Percentiles rank a stretch among this genome's conserved stretches.
These are phyloP conservation scores for Acanthosepion pharaonis DNA, from an alignment of 2,888 invertebrate species.

Conservation along the genomic window DNA sequence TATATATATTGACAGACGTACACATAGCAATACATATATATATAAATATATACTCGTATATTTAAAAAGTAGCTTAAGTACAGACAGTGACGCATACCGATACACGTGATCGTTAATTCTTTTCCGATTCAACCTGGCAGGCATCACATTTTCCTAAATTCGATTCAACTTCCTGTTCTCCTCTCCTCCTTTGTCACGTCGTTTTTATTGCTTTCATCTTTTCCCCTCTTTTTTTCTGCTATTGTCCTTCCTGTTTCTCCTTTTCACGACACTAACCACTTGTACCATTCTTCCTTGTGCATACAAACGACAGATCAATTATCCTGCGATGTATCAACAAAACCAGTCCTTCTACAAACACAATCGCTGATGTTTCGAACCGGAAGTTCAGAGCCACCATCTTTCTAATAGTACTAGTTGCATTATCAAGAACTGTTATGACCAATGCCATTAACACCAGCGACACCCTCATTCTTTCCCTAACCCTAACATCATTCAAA, in stretches of 20 bases:
- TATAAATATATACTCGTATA: not conserved
- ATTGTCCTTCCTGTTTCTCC: not conserved
- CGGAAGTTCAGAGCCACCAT: not conserved
- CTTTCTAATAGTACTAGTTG: not conserved
- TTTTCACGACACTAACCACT: not conserved
- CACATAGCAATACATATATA: too few species aligned
- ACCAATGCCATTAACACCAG: not conserved
- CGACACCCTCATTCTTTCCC: not conserved
- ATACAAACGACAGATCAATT: slow-evolving; percentile 16
- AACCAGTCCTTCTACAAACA: not conserved
- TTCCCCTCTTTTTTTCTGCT: not conserved
- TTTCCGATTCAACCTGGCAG: not conserved
- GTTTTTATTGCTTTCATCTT: not conserved
- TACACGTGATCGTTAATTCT: not conserved
- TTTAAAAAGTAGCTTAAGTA: not conserved
- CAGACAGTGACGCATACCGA: not conserved
- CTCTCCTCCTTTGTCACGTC: not conserved
- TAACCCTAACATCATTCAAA: too few species aligned
- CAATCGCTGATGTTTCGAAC: not conserved
- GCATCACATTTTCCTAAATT: not conserved
- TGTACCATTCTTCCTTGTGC: not conserved
- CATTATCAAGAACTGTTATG: not conserved
- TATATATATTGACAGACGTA: too few species aligned
- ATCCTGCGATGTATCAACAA: not conserved
- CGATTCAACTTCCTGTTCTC: not conserved